phyloP scores from a whole-genome alignment of 2,113 vertebrate genomes.

The Psophia crepitans region DNA sequence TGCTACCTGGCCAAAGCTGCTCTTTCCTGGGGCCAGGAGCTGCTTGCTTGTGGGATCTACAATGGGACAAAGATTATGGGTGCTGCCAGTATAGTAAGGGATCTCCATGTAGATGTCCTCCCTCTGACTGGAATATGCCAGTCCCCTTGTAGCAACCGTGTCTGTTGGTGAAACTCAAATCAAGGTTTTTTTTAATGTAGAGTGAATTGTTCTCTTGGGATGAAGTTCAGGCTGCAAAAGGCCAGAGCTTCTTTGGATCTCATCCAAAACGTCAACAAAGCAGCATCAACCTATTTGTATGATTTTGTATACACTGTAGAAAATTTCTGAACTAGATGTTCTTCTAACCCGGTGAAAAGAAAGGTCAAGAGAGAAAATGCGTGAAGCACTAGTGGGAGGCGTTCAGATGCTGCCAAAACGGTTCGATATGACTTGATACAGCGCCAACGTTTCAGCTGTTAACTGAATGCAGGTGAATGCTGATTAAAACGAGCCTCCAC shows the following conservation, averaged over 20 bases:
- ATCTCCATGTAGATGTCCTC: neutral
- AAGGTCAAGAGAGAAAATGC: slow-evolving; percentile 6
- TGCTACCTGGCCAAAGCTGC: neutral
- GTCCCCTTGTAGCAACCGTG: neutral
- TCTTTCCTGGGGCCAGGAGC: neutral
- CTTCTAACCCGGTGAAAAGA: neutral
- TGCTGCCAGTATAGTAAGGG: neutral
- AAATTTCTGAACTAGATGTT: slow-evolving; percentile 37
- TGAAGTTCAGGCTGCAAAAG: neutral
- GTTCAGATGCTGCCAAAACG: neutral
- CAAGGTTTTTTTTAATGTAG: neutral
- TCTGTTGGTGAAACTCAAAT: neutral
- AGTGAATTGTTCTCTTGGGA: neutral
- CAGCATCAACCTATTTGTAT: slow-evolving; percentile 6
- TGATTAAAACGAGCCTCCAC: neutral
- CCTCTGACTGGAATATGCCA: neutral
- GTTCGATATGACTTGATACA: neutral
- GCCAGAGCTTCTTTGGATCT: neutral
- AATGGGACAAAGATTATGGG: neutral
- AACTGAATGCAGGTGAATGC: slow-evolving; percentile 27
- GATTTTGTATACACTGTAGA: neutral
- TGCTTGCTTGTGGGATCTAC: neutral
- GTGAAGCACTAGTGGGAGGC: neutral
- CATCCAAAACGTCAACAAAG: neutral
- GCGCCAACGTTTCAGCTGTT: neutral